Percentiles rank a stretch among this genome's conserved stretches.
phyloP scores from a whole-genome alignment of 2,888 invertebrate species.

The Ophraella communa region DNA sequence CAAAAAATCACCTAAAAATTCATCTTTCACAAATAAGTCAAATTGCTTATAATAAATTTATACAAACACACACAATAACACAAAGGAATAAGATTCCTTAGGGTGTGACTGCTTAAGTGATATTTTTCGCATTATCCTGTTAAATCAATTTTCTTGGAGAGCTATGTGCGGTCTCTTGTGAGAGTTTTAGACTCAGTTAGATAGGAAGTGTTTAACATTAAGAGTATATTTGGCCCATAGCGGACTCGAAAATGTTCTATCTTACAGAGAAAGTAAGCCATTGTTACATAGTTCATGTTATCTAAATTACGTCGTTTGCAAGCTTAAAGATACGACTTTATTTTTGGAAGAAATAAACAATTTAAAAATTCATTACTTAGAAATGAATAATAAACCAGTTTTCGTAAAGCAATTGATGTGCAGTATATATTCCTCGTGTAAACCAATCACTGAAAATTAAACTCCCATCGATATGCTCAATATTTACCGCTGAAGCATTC shows the following conservation, averaged over 20 bases:
- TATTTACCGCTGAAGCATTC: no score
- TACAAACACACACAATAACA: not conserved
- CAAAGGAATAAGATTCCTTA: not conserved
- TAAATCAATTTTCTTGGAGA: conserved; percentile 8
- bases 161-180: conserved; percentile 6
- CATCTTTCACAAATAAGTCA: not conserved
- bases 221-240: not conserved
- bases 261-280: conserved; percentile 1
- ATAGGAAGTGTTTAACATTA: conserved; percentile 21
- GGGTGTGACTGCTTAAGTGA: conserved; percentile 6
- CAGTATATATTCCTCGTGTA: no score
- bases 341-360: no score
- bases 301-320: not conserved
- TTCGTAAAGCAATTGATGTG: no score
- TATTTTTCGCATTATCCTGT: conserved; percentile 16
- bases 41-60: conserved; percentile 7
- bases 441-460: no score
- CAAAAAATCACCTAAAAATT: not conserved
- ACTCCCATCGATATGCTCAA: no score
- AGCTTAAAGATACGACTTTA: not conserved
- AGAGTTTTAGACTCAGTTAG: conserved; percentile 20
- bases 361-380: no score
- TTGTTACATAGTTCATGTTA: not conserved
- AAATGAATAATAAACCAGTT: no score
- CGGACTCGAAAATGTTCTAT: not conserved